phyloP scores from a whole-genome alignment of 2,113 vertebrate species.

The Psophia crepitans region DNA sequence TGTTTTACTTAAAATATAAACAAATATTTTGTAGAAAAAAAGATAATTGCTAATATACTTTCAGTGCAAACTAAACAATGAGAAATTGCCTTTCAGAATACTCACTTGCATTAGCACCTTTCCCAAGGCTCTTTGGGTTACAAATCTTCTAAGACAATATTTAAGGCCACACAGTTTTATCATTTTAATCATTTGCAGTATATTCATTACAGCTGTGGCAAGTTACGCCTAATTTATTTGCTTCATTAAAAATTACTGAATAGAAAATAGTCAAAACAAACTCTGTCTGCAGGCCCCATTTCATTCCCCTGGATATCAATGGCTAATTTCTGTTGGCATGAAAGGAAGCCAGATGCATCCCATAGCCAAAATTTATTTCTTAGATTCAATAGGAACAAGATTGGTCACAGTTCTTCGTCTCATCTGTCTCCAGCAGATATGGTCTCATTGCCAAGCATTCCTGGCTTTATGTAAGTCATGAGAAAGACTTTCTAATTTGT shows the following conservation, averaged over 20 bases:
- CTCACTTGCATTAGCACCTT: constrained; percentile 50
- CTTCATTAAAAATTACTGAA: constrained; percentile 74
- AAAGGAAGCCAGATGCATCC: not conserved
- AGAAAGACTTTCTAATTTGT: constrained; percentile 44
- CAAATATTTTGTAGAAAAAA: not conserved
- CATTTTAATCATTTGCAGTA: constrained; percentile 71
- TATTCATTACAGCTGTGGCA: constrained; percentile 61
- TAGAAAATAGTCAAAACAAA: constrained; percentile 70
- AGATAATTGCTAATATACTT: not conserved
- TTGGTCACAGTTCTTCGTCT: constrained; percentile 31
- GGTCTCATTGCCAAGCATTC: constrained; percentile 31
- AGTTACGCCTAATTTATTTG: constrained; percentile 70
- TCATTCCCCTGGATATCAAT: not conserved
- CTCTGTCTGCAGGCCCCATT: constrained; percentile 12
- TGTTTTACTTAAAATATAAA: not conserved
- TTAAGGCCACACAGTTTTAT: constrained; percentile 61
- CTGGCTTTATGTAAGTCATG: constrained; percentile 30
- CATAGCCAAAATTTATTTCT: not conserved
- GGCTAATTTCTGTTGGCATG: not conserved
- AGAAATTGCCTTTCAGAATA: constrained; percentile 43
- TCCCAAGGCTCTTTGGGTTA: constrained; percentile 39
- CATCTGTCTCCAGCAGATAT: constrained; percentile 55
- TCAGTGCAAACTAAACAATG: constrained; percentile 24
- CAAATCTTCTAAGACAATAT: constrained; percentile 51
- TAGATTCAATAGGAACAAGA: not conserved